Evolutionary conservation across 2,888 invertebrate species (phyloP).

Genomic region (Tribolium freemani): DNA sequence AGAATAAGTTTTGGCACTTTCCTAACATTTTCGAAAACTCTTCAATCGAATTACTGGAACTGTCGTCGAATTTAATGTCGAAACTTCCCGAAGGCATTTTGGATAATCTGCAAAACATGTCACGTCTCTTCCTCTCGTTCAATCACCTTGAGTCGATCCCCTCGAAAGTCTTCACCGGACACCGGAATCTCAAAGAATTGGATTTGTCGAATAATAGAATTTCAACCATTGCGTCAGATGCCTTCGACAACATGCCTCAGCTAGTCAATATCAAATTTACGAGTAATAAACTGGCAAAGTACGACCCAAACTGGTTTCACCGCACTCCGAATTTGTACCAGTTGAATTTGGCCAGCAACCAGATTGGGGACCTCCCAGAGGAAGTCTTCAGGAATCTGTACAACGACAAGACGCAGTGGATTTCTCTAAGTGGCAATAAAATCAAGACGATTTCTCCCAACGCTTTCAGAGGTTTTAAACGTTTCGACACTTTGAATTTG

Average conservation of each 20-base stretch:
- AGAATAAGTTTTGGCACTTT: not conserved
- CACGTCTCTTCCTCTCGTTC: not conserved
- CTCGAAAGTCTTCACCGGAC: not conserved
- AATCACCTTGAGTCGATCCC: not conserved
- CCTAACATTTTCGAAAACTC: not conserved
- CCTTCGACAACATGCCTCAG: constrained; percentile 14
- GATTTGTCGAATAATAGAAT: constrained; percentile 4
- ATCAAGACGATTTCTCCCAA: constrained; percentile 3
- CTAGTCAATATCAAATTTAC: not conserved
- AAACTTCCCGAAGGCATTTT: not conserved
- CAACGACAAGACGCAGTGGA: not conserved
- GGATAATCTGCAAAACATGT: not conserved
- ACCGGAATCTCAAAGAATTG: not conserved
- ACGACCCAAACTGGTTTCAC: constrained; percentile 11
- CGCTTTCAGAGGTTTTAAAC: not conserved
- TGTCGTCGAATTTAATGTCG: constrained; percentile 2
- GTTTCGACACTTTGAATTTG: not conserved
- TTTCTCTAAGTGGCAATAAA: not conserved
- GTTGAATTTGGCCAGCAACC: not conserved
- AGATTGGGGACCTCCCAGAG: constrained; percentile 7
- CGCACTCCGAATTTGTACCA: not conserved
- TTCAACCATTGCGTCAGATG: not conserved
- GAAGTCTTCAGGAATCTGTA: constrained; percentile 6
- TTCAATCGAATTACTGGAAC: not conserved
- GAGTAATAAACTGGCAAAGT: not conserved